Base-by-base conservation (phyloP, 1,140 invertebrate species). In the Campoletis sonorensis region DNA sequence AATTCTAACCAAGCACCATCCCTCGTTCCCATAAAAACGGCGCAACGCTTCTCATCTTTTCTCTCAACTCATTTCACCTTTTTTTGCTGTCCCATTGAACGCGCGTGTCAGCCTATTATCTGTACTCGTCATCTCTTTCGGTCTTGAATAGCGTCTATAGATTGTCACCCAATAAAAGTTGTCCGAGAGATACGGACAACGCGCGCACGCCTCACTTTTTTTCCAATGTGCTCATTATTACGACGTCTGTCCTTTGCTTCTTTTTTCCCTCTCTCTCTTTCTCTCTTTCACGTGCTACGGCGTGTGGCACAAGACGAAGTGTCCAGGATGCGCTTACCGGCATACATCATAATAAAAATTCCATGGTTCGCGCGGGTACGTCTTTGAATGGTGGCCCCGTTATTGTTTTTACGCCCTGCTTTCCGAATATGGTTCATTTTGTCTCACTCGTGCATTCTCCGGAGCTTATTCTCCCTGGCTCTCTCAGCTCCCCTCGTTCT, bases 311-410 rank as follows among this genome's bases (percentile, higher is more conserved):
- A 15, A 70, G 67, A 70, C 8, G 15, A n/a, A 70, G 67, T 64
- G 23, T 64, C 23, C 61, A 64, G n/a, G 67, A 11, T 40, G 21
- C 78, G n/a, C 71, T 79, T 70, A 79, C 70, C 64, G 68, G 40
- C 79, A 81, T 85, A 85, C 80, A 79, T 87, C 84, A 87, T 87
- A 85, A 88, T 86, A 86, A 88, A 88, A 88, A 88, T 87, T 88
- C 82, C 85, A 27, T 30, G 80, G 73, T 58, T 49, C 58, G 33
- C 21, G 61, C 21, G 61, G 23, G n/a, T 54, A 18, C 0, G 54
- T 2, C 72, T 78, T 78, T 33, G 58, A 40, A 23, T 78, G 75
- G 81, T 54, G 58, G 79, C 23, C n/a, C 79, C 81, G 79, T 86
- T 86, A 87, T 87, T 81, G 80, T 87, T 87, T 88, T 86, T 87